A percentile compares a stretch with the other conserved stretches of the same genome.
phyloP scores from a whole-genome alignment of 2,888 invertebrate genomes.

The Odontothrips loti region DNA sequence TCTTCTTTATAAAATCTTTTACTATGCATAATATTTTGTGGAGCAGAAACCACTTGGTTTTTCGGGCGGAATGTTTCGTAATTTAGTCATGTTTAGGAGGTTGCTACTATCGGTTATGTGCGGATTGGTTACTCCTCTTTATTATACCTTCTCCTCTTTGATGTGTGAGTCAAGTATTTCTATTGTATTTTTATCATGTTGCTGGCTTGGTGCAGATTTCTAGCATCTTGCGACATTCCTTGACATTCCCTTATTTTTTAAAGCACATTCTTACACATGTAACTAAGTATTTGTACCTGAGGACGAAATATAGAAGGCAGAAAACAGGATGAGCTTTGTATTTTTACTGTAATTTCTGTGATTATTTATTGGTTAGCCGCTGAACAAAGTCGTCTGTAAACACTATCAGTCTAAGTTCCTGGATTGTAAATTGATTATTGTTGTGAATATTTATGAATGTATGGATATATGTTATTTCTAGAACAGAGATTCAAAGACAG shows the following conservation, averaged over 20 bases:
- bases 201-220: background rate
- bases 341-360: slow-evolving; percentile 23
- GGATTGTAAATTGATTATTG: background rate
- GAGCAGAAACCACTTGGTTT: too few species aligned
- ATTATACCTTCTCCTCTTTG: background rate
- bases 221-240: background rate
- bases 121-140: too few species aligned
- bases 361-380: slow-evolving; percentile 18
- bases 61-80: too few species aligned
- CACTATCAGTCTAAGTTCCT: background rate
- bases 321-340: background rate
- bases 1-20: background rate
- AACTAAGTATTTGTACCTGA: slow-evolving; percentile 15
- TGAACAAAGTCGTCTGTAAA: background rate
- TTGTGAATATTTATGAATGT: slow-evolving; percentile 1
- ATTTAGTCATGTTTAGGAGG: too few species aligned
- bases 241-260: background rate
- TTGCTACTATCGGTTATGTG: too few species aligned
- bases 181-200: background rate
- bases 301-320: background rate
- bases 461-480: background rate
- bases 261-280: background rate
- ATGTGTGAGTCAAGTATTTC: background rate
- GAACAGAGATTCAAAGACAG: background rate
- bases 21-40: too few species aligned